Evolutionary conservation across 1,140 invertebrate species (phyloP).

Genomic region (Chrysoperla carnea): DNA sequence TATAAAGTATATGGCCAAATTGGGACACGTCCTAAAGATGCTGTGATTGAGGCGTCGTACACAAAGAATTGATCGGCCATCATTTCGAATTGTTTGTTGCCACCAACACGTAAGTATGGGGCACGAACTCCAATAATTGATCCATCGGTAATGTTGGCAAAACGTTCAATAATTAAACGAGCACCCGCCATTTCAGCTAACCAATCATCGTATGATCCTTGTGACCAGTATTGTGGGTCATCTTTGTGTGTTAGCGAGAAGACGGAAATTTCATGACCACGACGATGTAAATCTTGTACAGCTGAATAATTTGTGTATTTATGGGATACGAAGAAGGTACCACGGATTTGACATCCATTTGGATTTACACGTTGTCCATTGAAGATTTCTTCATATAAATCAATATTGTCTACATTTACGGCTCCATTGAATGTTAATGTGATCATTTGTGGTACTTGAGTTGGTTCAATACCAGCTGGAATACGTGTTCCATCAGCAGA

Average conservation of each 20-base stretch:
- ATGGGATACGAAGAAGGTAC: conserved; percentile 92
- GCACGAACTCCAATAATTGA: conserved; percentile 77
- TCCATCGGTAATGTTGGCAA: conserved; percentile 81
- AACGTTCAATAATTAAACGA: conserved; percentile 68
- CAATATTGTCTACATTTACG: conserved; percentile 86
- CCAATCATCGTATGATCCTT: conserved; percentile 80
- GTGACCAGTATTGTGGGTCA: conserved; percentile 75
- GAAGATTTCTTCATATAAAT: conserved; percentile 80
- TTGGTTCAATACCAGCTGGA: conserved; percentile 61
- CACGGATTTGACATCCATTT: conserved; percentile 84
- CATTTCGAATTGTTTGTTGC: conserved; percentile 91
- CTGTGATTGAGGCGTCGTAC: conserved; percentile 87
- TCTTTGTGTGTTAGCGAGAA: conserved; percentile 90
- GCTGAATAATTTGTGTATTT: conserved; percentile 93
- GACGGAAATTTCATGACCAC: conserved; percentile 84
- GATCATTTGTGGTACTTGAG: conserved; percentile 84
- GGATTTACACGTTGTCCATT: conserved; percentile 72
- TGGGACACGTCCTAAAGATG: conserved; percentile 68
- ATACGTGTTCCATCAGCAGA: conserved; percentile 83
- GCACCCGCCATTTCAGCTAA: conserved; percentile 91
- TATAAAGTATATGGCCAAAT: conserved; percentile 93
- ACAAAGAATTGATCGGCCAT: conserved; percentile 90
- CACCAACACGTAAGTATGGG: conserved; percentile 78
- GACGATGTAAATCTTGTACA: conserved; percentile 77
- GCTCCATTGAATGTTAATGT: conserved; percentile 89